Percentiles rank a stretch among this genome's conserved stretches.
These are phyloP conservation scores for Eupeodes luniger DNA, from an alignment of 2,888 invertebrate genomes.

Conservation along the genomic window DNA sequence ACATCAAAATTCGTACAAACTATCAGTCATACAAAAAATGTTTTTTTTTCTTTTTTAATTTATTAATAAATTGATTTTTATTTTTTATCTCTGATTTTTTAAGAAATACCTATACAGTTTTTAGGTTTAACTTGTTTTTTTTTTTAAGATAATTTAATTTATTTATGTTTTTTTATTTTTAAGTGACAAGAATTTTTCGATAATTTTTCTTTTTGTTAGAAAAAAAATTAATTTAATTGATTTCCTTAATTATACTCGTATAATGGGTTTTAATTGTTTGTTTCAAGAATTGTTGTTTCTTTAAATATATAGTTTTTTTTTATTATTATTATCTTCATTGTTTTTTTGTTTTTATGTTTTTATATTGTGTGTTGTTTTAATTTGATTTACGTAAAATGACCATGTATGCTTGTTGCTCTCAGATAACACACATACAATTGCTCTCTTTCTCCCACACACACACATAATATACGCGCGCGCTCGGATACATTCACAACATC, in stretches of 20 bases:
- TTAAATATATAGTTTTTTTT: background rate
- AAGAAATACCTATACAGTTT: constrained; percentile 59
- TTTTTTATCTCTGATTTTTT: constrained; percentile 42
- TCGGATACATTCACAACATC: constrained; percentile 57
- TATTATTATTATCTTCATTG: constrained; percentile 32
- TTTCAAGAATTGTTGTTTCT: constrained; percentile 14
- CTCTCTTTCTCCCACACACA: constrained; percentile 58
- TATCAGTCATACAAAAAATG: constrained; percentile 83
- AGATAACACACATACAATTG: constrained; percentile 62
- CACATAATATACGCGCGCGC: constrained; percentile 76
- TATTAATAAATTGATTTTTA: constrained; percentile 23
- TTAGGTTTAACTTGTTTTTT: constrained; percentile 37
- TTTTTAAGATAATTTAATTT: constrained; percentile 4
- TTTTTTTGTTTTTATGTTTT: background rate
- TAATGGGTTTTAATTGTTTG: constrained; percentile 20
- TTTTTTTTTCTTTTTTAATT: constrained; percentile 25
- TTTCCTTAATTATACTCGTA: constrained; percentile 30
- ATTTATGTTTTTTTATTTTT: constrained; percentile 30
- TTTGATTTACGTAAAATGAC: constrained; percentile 44
- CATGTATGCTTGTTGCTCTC: constrained; percentile 66
- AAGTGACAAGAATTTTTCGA: constrained; percentile 24
- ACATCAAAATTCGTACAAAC: constrained; percentile 81
- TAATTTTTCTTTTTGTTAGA: constrained; percentile 11
- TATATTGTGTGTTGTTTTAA: constrained; percentile 61
- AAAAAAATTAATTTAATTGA: constrained; percentile 29